Conservation (phyloP, 2,113 vertebrate genomes). For the Eulemur rufifrons region DNA sequence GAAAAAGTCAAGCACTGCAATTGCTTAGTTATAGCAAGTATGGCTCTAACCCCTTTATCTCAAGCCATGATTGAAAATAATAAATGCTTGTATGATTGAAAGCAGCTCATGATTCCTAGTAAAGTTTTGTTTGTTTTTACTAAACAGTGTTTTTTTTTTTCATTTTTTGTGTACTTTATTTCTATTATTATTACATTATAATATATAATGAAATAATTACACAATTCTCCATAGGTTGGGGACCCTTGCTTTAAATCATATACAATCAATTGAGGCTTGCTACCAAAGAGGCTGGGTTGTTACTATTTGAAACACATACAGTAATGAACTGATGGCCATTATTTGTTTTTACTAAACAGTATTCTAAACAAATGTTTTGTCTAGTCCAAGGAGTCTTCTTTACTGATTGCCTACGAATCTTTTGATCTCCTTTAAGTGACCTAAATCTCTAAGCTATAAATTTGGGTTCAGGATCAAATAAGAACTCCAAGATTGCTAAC, state of each 20-base stretch:
- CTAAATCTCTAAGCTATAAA: slow-evolving; percentile 13
- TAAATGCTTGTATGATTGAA: not conserved
- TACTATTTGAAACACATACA: too few species aligned
- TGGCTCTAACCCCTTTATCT: not conserved
- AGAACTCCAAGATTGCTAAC: not conserved
- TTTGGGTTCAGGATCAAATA: slow-evolving; percentile 1
- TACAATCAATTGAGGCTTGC: too few species aligned
- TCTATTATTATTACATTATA: too few species aligned
- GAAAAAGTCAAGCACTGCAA: not conserved
- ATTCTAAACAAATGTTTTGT: not conserved
- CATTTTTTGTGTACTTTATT: too few species aligned
- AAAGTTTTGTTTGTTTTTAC: slow-evolving; percentile 1
- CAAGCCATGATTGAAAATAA: slow-evolving; percentile 22
- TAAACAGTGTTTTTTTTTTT: not conserved
- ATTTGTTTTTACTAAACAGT: not conserved
- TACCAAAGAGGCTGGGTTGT: too few species aligned
- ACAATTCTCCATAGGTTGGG: too few species aligned
- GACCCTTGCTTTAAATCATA: too few species aligned
- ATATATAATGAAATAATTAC: too few species aligned
- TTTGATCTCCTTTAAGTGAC: not conserved
- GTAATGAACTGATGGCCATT: too few species aligned
- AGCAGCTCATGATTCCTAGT: slow-evolving; percentile 1
- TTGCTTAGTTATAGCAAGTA: not conserved
- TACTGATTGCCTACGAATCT: not conserved
- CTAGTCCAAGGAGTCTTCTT: not conserved